Conservation (phyloP, 2,797 vertebrate genomes). For the Myotis vivesi region DNA sequence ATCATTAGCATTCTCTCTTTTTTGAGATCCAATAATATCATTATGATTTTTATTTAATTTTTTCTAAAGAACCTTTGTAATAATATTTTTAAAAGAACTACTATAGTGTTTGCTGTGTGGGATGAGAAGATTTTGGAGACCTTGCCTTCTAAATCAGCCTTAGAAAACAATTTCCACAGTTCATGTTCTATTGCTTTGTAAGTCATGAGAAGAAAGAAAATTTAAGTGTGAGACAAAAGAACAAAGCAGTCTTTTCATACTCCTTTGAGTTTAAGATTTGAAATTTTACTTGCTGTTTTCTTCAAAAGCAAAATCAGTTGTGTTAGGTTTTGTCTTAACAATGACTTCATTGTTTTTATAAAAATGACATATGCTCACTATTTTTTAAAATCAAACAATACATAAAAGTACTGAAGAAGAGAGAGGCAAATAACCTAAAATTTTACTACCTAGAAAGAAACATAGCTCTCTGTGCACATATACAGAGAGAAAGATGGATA, state of each 20-base stretch:
- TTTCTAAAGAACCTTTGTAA: conserved; percentile 51
- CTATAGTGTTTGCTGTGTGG: conserved; percentile 29
- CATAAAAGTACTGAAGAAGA: background rate
- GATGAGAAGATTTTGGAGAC: conserved; percentile 32
- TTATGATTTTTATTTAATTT: conserved; percentile 34
- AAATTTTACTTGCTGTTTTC: conserved; percentile 37
- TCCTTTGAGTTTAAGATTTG: conserved; percentile 9
- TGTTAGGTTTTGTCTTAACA: conserved; percentile 45
- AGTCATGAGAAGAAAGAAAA: background rate
- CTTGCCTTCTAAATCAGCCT: conserved; percentile 44
- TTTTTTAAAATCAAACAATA: conserved; percentile 50
- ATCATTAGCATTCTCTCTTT: background rate
- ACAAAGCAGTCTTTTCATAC: conserved; percentile 18
- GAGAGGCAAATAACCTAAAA: background rate
- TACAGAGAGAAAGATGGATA: background rate
- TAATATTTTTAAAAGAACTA: conserved; percentile 52
- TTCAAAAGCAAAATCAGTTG: conserved; percentile 48
- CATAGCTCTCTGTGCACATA: background rate
- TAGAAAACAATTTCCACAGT: conserved; percentile 42
- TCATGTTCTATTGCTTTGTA: background rate
- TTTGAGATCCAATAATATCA: conserved; percentile 30
- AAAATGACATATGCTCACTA: conserved; percentile 37
- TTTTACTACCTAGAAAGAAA: background rate
- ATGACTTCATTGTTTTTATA: conserved; percentile 50
- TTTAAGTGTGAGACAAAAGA: background rate